Evolutionary conservation across 1,140 invertebrate species (phyloP).

Genomic region (Subanguina moxae): DNA sequence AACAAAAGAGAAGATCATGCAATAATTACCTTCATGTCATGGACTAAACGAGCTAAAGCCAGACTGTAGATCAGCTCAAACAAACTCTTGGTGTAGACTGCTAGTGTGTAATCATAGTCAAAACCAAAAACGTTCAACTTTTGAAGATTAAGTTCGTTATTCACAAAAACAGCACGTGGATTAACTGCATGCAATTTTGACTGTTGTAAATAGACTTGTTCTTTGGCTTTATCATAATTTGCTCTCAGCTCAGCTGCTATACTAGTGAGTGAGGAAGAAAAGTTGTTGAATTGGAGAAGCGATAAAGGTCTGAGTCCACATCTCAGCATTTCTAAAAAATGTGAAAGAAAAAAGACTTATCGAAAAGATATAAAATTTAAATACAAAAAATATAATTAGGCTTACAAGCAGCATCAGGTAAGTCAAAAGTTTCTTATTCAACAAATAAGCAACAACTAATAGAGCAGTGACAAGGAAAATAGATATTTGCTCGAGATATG

Average conservation of each 20-base stretch:
- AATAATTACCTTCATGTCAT: slow-evolving; percentile 68
- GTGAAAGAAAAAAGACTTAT: too few relatives aligned
- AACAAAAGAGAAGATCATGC: too few relatives aligned
- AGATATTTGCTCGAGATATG: not conserved
- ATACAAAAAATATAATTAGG: too few relatives aligned
- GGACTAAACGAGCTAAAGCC: slow-evolving; percentile 78
- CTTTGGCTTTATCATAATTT: slow-evolving; percentile 24
- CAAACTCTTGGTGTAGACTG: slow-evolving; percentile 84
- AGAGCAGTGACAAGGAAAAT: not conserved
- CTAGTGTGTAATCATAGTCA: slow-evolving; percentile 96
- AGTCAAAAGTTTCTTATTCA: not conserved
- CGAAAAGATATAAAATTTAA: too few relatives aligned
- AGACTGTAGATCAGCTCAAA: slow-evolving; percentile 87
- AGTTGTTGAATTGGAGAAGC: not conserved
- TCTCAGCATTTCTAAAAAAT: too few relatives aligned
- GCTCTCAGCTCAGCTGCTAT: not conserved
- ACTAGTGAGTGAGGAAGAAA: not conserved
- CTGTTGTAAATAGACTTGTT: not conserved
- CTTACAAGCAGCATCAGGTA: not conserved
- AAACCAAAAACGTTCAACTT: slow-evolving; percentile 89
- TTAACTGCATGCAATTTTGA: slow-evolving; percentile 32
- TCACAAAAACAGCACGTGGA: slow-evolving; percentile 82
- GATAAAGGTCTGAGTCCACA: too few relatives aligned
- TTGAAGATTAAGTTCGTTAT: slow-evolving; percentile 85
- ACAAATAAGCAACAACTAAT: not conserved